These are phyloP conservation scores for Calephelis virginiensis DNA, from an alignment of 1,140 invertebrate species.

Conservation along the genomic window DNA sequence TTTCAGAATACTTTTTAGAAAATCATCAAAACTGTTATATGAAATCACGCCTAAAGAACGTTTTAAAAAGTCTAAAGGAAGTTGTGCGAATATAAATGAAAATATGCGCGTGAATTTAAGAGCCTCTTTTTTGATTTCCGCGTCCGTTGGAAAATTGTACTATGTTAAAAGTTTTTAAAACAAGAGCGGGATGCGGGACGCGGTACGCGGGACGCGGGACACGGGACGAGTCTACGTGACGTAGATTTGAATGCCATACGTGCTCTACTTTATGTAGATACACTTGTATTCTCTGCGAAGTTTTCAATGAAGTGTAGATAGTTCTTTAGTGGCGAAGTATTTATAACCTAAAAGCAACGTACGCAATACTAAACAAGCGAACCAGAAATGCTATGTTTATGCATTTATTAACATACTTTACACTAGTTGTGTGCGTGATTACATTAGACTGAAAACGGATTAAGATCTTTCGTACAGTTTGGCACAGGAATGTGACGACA, in stretches of 20 bases:
- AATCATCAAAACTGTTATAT: too few species aligned
- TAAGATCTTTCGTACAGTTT: too few species aligned
- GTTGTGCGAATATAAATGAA: too few species aligned
- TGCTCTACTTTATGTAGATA: slow-evolving; percentile 29
- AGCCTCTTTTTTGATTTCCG: too few species aligned
- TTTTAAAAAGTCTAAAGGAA: too few species aligned
- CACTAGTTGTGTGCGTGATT: too few species aligned
- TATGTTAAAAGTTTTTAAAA: background rate
- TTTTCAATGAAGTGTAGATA: slow-evolving; percentile 35
- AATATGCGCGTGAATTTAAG: too few species aligned
- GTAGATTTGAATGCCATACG: slow-evolving; percentile 27
- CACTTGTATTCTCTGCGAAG: slow-evolving; percentile 24
- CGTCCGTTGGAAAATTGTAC: background rate
- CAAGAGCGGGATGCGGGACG: background rate
- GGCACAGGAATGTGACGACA: too few species aligned
- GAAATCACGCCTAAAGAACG: too few species aligned
- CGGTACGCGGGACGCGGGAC: background rate
- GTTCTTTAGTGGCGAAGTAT: slow-evolving; percentile 29
- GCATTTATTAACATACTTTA: background rate
- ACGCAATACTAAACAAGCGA: slow-evolving; percentile 9
- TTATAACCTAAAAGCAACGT: slow-evolving; percentile 31
- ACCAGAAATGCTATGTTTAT: slow-evolving; percentile 7
- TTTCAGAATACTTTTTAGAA: too few species aligned
- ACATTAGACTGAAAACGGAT: too few species aligned
- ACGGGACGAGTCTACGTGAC: slow-evolving; percentile 24